Evolutionary conservation across 2,797 vertebrate genomes (phyloP).

Genomic region (Carduelis carduelis): DNA sequence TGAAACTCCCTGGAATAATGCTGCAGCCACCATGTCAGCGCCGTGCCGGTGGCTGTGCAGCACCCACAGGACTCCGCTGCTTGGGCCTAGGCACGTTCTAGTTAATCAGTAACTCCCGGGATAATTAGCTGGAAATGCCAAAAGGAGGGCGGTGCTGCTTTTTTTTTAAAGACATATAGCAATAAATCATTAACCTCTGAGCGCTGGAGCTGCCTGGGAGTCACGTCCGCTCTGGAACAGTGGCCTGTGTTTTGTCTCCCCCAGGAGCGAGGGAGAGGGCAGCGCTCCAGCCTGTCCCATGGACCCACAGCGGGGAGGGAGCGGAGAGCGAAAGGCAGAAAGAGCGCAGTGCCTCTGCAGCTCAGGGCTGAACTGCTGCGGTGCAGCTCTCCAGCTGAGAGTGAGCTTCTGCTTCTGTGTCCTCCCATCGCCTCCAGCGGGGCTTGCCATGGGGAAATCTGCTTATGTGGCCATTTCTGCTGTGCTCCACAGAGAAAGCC

Average conservation of each 20-base stretch:
- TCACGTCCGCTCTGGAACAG: background rate
- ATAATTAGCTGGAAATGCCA: background rate
- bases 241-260: background rate
- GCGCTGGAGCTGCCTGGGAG: background rate
- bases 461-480: background rate
- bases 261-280: background rate
- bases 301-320: rapidly evolving
- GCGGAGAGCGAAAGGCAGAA: rapidly evolving
- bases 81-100: background rate
- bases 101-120: background rate
- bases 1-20: background rate
- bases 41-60: background rate
- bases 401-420: background rate
- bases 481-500: background rate
- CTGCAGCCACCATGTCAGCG: background rate
- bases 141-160: background rate
- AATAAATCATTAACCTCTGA: background rate
- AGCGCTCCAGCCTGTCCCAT: background rate
- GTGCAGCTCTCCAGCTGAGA: rapidly evolving
- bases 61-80: background rate
- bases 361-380: background rate
- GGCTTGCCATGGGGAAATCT: background rate
- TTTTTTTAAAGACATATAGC: background rate
- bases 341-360: background rate
- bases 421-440: background rate